Percentiles rank a stretch among this genome's conserved stretches.
Evolutionary conservation across 2,888 invertebrate genomes (phyloP).

Genomic region (Dinocampus coccinellae): DNA sequence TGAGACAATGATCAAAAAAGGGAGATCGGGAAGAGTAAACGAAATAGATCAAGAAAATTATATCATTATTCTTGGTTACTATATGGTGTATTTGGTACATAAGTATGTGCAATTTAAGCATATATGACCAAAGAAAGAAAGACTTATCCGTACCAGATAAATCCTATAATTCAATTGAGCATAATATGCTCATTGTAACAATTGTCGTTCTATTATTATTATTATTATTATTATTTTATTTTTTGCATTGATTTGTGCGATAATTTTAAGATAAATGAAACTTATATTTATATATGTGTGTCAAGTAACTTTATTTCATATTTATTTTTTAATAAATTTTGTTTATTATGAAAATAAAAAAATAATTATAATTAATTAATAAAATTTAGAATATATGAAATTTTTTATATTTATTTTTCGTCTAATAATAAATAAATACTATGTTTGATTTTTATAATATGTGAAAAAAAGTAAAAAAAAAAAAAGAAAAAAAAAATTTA

Average conservation of each 20-base stretch:
- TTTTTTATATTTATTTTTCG: too few relatives aligned
- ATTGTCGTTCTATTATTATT: not conserved
- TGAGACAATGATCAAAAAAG: not conserved
- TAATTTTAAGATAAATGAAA: not conserved
- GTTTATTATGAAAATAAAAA: not conserved
- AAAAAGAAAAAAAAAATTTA: not conserved
- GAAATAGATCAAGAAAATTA: not conserved
- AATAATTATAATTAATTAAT: not conserved
- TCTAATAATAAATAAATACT: too few relatives aligned
- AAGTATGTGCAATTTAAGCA: constrained; percentile 8
- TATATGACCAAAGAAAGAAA: constrained; percentile 25
- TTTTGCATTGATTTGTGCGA: not conserved
- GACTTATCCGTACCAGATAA: constrained; percentile 12
- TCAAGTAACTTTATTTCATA: not conserved
- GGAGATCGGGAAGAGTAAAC: too few relatives aligned
- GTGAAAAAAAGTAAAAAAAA: constrained; percentile 25
- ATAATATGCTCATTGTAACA: not conserved
- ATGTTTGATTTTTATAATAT: too few relatives aligned
- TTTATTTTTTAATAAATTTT: not conserved
- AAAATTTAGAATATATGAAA: not conserved
- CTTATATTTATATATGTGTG: not conserved
- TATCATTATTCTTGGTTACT: not conserved
- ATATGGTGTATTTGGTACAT: constrained; percentile 4
- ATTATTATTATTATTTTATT: not conserved
- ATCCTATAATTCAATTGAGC: constrained; percentile 1